Conservation (phyloP, 2,888 invertebrate genomes). For the Scaptomyza tumidula region DNA sequence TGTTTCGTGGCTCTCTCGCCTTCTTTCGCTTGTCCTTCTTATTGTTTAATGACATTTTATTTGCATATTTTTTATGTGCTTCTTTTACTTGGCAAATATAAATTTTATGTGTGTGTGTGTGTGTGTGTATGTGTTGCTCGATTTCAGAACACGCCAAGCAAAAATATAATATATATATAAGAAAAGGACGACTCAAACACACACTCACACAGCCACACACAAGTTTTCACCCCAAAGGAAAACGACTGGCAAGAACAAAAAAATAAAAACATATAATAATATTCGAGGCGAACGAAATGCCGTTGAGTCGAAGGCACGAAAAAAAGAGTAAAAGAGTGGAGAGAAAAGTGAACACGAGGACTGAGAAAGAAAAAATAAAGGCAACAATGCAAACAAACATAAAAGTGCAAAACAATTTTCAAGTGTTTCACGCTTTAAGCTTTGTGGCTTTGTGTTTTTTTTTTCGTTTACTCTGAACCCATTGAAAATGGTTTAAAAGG, state of each 20-base stretch:
- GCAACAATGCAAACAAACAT: slow-evolving; percentile 44
- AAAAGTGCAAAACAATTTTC: slow-evolving; percentile 76
- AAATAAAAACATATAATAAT: slow-evolving; percentile 17
- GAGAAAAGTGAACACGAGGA: slow-evolving; percentile 15
- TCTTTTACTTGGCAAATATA: slow-evolving; percentile 43
- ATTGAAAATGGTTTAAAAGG: too few relatives aligned
- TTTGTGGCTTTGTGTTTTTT: slow-evolving; percentile 57
- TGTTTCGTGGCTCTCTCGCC: slow-evolving; percentile 25
- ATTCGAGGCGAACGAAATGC: slow-evolving; percentile 51
- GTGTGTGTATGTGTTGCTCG: slow-evolving; percentile 50
- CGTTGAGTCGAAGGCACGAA: slow-evolving; percentile 53
- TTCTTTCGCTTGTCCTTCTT: slow-evolving; percentile 54
- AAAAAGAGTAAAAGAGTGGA: slow-evolving; percentile 25
- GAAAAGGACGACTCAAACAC: slow-evolving; percentile 26
- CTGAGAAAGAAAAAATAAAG: slow-evolving; percentile 27
- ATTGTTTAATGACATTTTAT: slow-evolving; percentile 78
- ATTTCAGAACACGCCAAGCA: slow-evolving; percentile 57
- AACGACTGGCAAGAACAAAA: slow-evolving; percentile 24
- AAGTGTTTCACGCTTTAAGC: slow-evolving; percentile 77
- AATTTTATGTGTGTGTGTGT: slow-evolving; percentile 63
- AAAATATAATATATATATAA: neutral
- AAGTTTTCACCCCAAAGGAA: slow-evolving; percentile 9
- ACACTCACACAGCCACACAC: slow-evolving; percentile 13
- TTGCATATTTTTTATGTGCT: slow-evolving; percentile 70
- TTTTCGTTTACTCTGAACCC: slow-evolving; percentile 27